These are phyloP conservation scores for Melanophora roralis DNA, from an alignment of 2,888 invertebrate species.

Conservation along the genomic window DNA sequence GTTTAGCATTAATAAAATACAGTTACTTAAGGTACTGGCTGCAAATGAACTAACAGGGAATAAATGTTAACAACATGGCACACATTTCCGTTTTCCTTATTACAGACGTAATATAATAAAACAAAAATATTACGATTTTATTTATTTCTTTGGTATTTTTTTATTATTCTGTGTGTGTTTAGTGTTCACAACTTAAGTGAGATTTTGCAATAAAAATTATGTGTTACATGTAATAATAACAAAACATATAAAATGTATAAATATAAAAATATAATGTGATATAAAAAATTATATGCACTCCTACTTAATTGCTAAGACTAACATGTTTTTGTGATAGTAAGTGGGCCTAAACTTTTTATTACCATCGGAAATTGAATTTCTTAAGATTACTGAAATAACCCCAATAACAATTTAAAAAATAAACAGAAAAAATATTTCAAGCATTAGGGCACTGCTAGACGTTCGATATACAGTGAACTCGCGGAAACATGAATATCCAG, in stretches of 20 bases:
- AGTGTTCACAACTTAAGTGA: not conserved
- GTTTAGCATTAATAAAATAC: too few species aligned
- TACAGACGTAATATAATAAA: not conserved
- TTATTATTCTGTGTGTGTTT: not conserved
- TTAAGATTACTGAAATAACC: too few species aligned
- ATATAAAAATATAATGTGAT: not conserved
- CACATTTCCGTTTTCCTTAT: constrained; percentile 30
- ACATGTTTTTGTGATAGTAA: too few species aligned
- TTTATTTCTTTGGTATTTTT: not conserved
- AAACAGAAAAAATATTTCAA: too few species aligned
- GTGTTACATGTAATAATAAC: not conserved
- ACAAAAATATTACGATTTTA: constrained; percentile 5
- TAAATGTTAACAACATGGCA: constrained; percentile 35
- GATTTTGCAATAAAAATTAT: not conserved
- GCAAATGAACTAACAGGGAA: not conserved
- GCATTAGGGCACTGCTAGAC: too few species aligned
- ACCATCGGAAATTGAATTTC: too few species aligned
- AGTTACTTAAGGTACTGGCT: not conserved
- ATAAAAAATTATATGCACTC: not conserved
- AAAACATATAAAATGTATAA: not conserved
- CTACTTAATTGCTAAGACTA: too few species aligned
- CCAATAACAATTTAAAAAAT: too few species aligned
- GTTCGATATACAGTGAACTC: too few species aligned
- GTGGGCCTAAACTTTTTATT: too few species aligned
- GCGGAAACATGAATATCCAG: too few species aligned